Evolutionary conservation across 1,140 invertebrate species (phyloP).

Genomic region (Lycorma delicatula): DNA sequence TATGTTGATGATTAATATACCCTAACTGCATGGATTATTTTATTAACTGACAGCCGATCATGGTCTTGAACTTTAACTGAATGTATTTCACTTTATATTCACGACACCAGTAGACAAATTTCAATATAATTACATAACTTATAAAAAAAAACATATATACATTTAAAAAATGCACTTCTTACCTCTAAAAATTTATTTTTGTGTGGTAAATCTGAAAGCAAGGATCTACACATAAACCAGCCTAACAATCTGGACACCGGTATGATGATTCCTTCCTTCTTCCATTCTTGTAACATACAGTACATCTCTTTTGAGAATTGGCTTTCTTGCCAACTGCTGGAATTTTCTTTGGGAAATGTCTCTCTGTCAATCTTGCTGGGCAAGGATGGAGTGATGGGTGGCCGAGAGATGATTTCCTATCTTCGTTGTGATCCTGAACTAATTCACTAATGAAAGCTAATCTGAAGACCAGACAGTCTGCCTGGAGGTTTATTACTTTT

Average conservation of each 20-base stretch:
- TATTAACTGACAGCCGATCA: no score
- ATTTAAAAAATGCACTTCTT: no score
- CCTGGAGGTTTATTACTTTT: neutral
- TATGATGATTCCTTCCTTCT: constrained; percentile 1
- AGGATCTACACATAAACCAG: neutral
- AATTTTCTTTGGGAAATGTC: constrained; percentile 4
- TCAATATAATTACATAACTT: no score
- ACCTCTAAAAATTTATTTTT: no score
- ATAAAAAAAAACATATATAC: no score
- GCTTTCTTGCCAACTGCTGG: neutral
- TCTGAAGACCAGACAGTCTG: neutral
- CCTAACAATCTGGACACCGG: constrained; percentile 4
- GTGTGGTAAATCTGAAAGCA: constrained; percentile 9
- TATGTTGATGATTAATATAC: no score
- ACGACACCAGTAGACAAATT: no score
- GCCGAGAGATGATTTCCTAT: no score
- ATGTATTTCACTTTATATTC: no score
- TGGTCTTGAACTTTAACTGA: no score
- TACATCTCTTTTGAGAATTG: neutral
- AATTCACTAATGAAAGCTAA: constrained; percentile 1
- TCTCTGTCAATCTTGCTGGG: neutral
- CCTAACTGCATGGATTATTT: no score
- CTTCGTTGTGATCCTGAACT: neutral
- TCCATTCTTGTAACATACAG: constrained; percentile 1
- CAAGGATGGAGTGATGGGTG: constrained; percentile 1